A percentile compares a stretch with the other conserved stretches of the same genome.
Conservation (phyloP, 2,113 vertebrate species). For the Aegypius monachus region DNA sequence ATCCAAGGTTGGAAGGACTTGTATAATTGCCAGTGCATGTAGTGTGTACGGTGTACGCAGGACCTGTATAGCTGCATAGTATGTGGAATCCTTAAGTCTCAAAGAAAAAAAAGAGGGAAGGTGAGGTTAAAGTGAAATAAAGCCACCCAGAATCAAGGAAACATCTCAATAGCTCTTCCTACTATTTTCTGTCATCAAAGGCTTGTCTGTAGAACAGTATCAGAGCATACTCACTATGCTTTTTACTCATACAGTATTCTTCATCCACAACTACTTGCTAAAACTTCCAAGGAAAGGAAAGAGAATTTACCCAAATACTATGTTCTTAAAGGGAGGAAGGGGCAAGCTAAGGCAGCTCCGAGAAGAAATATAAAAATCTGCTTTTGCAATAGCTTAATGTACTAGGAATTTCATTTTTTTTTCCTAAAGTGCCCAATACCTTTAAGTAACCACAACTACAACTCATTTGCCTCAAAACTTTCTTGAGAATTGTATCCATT, state of each 20-base stretch:
- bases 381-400: neutral
- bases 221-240: neutral
- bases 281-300: neutral
- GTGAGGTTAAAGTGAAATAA: neutral
- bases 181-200: neutral
- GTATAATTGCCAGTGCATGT: neutral
- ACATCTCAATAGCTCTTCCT: neutral
- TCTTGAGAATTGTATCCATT: neutral
- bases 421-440: neutral
- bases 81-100: neutral
- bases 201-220: neutral
- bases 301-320: neutral
- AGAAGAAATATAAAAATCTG: neutral
- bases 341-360: neutral
- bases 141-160: neutral
- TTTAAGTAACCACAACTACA: neutral
- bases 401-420: neutral
- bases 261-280: neutral
- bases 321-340: neutral
- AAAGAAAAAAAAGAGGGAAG: neutral
- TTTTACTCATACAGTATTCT: neutral
- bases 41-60: accelerated
- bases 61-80: neutral
- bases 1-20: neutral
- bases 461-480: neutral